Conservation (phyloP, 2,797 vertebrate species). For the Schizopygopsis malacanthus region DNA sequence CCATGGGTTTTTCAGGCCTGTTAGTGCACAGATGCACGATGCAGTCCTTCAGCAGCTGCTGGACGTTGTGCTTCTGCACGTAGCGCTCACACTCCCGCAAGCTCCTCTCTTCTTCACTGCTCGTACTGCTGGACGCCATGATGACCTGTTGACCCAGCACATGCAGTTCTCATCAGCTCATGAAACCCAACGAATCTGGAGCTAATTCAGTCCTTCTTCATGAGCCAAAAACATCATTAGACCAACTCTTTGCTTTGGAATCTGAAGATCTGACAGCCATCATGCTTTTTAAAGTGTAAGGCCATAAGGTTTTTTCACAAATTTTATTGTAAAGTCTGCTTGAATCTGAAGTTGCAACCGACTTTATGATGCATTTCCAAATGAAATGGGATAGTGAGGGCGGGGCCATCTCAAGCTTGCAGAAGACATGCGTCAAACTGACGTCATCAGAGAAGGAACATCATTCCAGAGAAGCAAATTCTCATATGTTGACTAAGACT, state of each 20-base stretch:
- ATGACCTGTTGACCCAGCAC: constrained; percentile 66
- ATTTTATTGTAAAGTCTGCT: background rate
- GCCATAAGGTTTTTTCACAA: background rate
- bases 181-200: background rate
- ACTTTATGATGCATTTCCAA: background rate
- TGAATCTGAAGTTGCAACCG: background rate
- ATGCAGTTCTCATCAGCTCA: constrained; percentile 17
- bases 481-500: background rate
- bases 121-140: constrained; percentile 90
- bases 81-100: constrained; percentile 97
- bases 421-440: background rate
- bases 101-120: constrained; percentile 95
- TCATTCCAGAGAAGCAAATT: background rate
- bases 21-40: constrained; percentile 97
- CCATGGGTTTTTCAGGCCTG: constrained; percentile 94
- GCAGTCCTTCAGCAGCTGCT: constrained; percentile 98
- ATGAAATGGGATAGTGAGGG: background rate
- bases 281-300: background rate
- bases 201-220: background rate
- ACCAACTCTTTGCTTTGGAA: background rate
- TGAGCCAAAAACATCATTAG: background rate
- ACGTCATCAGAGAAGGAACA: background rate
- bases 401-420: background rate
- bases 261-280: background rate
- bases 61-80: constrained; percentile 99